phyloP scores from a whole-genome alignment of 2,888 invertebrate species.

The Eumacrocentrus americanus region DNA sequence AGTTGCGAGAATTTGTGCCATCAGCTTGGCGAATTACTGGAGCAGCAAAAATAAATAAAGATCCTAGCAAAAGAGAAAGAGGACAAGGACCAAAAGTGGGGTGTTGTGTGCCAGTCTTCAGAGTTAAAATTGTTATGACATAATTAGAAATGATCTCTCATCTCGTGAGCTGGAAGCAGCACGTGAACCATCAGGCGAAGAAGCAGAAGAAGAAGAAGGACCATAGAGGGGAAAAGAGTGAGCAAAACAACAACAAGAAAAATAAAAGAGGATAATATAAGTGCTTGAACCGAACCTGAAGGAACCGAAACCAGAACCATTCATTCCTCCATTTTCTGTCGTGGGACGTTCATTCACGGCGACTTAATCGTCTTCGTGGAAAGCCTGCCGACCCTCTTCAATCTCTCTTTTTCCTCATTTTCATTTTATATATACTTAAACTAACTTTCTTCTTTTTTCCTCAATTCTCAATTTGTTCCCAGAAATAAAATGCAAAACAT shows the following conservation, averaged over 20 bases:
- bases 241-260: slow-evolving; percentile 21
- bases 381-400: slow-evolving; percentile 25
- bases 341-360: slow-evolving; percentile 51
- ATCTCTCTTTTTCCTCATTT: slow-evolving; percentile 16
- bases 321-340: slow-evolving; percentile 49
- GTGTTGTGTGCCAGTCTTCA: slow-evolving; percentile 26
- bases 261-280: slow-evolving; percentile 23
- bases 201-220: slow-evolving; percentile 27
- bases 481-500: not conserved
- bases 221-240: no score
- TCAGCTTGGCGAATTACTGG: slow-evolving; percentile 16
- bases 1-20: slow-evolving; percentile 35
- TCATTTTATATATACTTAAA: slow-evolving; percentile 12
- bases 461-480: not conserved
- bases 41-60: slow-evolving; percentile 18
- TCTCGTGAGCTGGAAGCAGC: slow-evolving; percentile 23
- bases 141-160: slow-evolving; percentile 53
- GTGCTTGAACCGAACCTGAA: slow-evolving; percentile 25
- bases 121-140: slow-evolving; percentile 58
- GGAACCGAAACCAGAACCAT: slow-evolving; percentile 47
- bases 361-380: slow-evolving; percentile 53
- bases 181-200: slow-evolving; percentile 26
- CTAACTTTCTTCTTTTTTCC: not conserved
- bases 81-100: slow-evolving; percentile 15
- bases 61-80: slow-evolving; percentile 12